These are phyloP conservation scores for Telmatochromis sp. DNA, from an alignment of 2,113 vertebrate species.

Conservation along the genomic window DNA sequence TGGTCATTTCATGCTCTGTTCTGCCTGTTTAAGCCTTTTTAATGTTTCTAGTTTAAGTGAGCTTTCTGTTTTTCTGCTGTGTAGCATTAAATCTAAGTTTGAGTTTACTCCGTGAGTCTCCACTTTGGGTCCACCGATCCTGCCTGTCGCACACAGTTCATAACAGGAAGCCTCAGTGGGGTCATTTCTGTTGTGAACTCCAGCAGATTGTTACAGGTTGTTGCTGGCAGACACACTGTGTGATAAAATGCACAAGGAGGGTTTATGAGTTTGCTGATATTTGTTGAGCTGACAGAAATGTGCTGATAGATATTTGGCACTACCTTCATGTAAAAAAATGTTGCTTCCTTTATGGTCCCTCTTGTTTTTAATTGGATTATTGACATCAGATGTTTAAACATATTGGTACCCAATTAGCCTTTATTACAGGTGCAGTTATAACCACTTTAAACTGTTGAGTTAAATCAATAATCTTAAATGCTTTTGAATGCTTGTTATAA, in stretches of 20 bases:
- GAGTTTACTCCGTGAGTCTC: background rate
- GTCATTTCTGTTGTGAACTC: background rate
- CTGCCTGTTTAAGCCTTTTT: background rate
- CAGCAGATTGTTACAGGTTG: background rate
- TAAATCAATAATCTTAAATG: no score
- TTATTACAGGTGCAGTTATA: no score
- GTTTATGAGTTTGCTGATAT: background rate
- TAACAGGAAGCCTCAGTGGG: background rate
- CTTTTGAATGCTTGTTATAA: no score
- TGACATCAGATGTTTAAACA: background rate
- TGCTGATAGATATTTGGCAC: background rate
- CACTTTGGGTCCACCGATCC: background rate
- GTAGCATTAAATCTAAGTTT: background rate
- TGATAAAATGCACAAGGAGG: background rate
- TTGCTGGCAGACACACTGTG: background rate
- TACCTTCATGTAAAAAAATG: accelerated
- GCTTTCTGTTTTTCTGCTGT: background rate
- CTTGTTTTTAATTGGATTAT: background rate
- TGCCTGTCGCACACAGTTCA: accelerated
- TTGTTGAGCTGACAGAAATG: background rate
- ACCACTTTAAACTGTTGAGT: no score
- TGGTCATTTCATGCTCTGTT: background rate
- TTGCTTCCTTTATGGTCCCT: background rate
- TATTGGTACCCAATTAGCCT: no score
- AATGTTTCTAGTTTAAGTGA: background rate